A percentile compares a stretch with the other conserved stretches of the same genome.
phyloP scores from a whole-genome alignment of 2,113 vertebrate genomes.

The Esox niger region DNA sequence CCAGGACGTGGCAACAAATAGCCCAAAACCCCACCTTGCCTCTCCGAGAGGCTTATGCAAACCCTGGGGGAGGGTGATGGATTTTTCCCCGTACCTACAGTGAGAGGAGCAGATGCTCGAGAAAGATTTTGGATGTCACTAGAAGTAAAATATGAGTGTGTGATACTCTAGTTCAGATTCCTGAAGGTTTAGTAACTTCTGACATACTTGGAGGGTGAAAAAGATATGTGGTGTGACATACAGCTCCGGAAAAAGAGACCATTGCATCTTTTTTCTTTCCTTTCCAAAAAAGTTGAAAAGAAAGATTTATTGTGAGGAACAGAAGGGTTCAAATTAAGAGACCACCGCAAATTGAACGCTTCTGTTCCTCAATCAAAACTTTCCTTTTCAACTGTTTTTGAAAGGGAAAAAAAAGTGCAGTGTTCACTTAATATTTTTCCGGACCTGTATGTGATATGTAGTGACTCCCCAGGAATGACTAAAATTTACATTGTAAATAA shows the following conservation, averaged over 20 bases:
- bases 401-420: too few relatives aligned
- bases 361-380: too few relatives aligned
- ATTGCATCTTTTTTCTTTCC: too few relatives aligned
- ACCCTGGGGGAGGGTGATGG: conserved; percentile 78
- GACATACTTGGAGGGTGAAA: conserved; percentile 53
- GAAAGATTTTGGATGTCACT: conserved; percentile 71
- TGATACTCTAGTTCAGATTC: conserved; percentile 57
- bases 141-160: conserved; percentile 71
- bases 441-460: conserved; percentile 13
- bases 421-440: too few relatives aligned
- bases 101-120: conserved; percentile 77
- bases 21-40: conserved; percentile 66
- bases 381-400: too few relatives aligned
- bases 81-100: conserved; percentile 75
- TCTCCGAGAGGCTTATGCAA: conserved; percentile 76
- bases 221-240: too few relatives aligned
- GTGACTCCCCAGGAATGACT: conserved; percentile 34
- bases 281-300: too few relatives aligned
- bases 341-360: too few relatives aligned
- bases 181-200: conserved; percentile 63
- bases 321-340: too few relatives aligned
- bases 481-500: conserved; percentile 29
- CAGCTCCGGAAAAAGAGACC: too few relatives aligned
- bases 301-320: too few relatives aligned
- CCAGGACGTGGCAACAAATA: conserved; percentile 72